These are phyloP conservation scores for Eulemur macaco DNA, from an alignment of 2,113 vertebrate species.

Conservation along the genomic window DNA sequence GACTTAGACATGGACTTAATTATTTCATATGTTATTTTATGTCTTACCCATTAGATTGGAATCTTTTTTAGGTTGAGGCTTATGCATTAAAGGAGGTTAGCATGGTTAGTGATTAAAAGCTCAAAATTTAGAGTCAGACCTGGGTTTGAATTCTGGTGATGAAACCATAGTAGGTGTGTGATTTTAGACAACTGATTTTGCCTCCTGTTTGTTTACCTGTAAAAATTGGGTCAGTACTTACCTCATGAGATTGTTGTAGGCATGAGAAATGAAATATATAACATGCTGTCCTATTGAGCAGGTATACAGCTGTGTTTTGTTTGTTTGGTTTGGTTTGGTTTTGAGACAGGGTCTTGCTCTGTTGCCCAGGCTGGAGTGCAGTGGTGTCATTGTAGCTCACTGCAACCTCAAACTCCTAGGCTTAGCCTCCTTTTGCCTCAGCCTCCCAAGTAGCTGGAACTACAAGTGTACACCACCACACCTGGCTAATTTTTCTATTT, in stretches of 20 bases:
- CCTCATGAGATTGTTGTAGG: not conserved
- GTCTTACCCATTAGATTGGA: not conserved
- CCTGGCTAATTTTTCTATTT: no score
- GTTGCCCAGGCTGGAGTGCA: no score
- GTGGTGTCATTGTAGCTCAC: no score
- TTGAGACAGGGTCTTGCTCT: no score
- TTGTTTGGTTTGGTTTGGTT: no score
- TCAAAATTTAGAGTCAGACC: not conserved
- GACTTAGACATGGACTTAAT: not conserved
- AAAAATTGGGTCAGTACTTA: constrained; percentile 5
- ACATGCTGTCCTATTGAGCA: not conserved
- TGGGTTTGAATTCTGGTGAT: not conserved
- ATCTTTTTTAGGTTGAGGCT: not conserved
- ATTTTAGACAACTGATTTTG: not conserved
- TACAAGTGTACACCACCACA: no score
- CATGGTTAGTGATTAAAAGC: not conserved
- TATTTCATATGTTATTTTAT: constrained; percentile 1
- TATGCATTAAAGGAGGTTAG: constrained; percentile 12
- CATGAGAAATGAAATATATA: not conserved
- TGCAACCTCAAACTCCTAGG: no score
- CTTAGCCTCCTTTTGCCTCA: no score
- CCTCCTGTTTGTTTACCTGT: not conserved
- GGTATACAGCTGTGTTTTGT: not conserved
- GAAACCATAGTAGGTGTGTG: not conserved
- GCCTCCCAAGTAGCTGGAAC: no score